Percentiles rank a stretch among this genome's conserved stretches.
phyloP scores from a whole-genome alignment of 2,888 invertebrate genomes.

The Ellobium chinense region DNA sequence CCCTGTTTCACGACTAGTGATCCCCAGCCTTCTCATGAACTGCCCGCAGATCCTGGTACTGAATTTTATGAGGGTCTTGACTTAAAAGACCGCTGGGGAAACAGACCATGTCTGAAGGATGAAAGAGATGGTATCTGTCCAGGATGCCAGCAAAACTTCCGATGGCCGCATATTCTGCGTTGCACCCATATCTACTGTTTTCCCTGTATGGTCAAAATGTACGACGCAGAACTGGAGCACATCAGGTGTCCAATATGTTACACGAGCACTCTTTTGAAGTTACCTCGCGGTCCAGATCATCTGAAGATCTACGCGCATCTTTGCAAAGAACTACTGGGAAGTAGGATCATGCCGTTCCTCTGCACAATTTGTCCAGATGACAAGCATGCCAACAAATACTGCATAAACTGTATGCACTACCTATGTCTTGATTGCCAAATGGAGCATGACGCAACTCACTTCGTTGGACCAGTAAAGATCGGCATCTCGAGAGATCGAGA shows the following conservation, averaged over 20 bases:
- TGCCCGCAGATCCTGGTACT: too few species aligned
- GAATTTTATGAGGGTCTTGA: too few species aligned
- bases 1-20: too few species aligned
- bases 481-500: too few species aligned
- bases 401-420: constrained; percentile 15
- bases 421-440: constrained; percentile 2
- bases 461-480: too few species aligned
- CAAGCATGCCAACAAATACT: neutral
- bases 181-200: constrained; percentile 38
- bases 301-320: neutral
- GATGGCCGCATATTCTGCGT: constrained; percentile 37
- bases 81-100: too few species aligned
- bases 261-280: neutral
- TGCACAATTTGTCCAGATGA: constrained; percentile 16
- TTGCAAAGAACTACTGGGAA: neutral
- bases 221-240: neutral
- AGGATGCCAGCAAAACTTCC: neutral
- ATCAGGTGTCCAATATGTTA: constrained; percentile 23
- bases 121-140: neutral
- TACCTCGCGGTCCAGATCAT: neutral
- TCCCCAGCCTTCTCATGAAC: too few species aligned
- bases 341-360: constrained; percentile 14
- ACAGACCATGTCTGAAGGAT: neutral
- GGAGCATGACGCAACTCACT: neutral
- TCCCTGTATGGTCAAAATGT: constrained; percentile 4